These are phyloP conservation scores for Todiramphus chloris DNA, from an alignment of 2,113 vertebrate genomes.

Conservation along the genomic window DNA sequence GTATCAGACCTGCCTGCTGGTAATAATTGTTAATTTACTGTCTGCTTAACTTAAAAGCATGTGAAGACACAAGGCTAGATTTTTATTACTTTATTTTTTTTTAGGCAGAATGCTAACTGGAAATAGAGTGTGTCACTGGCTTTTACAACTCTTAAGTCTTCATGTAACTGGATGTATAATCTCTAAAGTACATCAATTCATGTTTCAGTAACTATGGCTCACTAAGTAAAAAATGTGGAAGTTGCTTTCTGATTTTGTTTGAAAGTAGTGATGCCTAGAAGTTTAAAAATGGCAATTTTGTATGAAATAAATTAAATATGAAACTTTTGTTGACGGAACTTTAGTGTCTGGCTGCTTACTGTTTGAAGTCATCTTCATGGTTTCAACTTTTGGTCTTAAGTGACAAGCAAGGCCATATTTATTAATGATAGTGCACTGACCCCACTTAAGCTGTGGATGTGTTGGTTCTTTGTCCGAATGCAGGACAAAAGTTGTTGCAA, in stretches of 20 bases:
- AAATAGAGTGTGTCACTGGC: conserved; percentile 51
- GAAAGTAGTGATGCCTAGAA: conserved; percentile 60
- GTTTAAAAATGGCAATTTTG: conserved; percentile 62
- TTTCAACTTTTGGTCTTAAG: not conserved
- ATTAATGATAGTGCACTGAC: not conserved
- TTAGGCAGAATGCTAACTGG: conserved; percentile 61
- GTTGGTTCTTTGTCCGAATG: not conserved
- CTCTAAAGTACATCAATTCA: conserved; percentile 59
- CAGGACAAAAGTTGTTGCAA: not conserved
- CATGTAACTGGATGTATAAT: conserved; percentile 66
- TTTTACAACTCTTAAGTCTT: conserved; percentile 55
- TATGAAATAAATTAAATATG: conserved; percentile 73
- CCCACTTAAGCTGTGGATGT: not conserved
- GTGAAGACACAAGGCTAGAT: conserved; percentile 63
- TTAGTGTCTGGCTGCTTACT: conserved; percentile 70
- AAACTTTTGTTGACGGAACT: conserved; percentile 62
- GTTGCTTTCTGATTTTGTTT: conserved; percentile 65
- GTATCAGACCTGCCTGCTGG: conserved; percentile 34
- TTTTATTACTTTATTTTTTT: not conserved
- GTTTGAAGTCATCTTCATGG: conserved; percentile 35
- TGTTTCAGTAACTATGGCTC: conserved; percentile 61
- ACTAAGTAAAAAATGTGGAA: conserved; percentile 45
- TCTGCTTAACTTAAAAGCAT: conserved; percentile 62
- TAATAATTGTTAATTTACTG: conserved; percentile 48
- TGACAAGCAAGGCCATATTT: not conserved